Conservation (phyloP, 2,113 vertebrate genomes). For the Porphyrio hochstetteri region DNA sequence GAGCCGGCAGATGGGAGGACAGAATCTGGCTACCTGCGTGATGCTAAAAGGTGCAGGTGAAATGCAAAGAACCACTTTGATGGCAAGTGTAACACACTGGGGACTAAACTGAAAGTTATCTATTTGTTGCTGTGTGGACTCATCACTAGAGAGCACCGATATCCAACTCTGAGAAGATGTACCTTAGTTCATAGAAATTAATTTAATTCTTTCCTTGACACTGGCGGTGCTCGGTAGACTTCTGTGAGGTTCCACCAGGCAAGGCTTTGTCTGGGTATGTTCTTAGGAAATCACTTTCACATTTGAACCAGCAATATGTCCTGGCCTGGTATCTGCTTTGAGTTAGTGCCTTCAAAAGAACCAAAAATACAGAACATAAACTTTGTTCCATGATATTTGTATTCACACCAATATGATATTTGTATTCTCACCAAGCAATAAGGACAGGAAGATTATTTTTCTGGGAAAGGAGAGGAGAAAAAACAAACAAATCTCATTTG, state of each 20-base stretch:
- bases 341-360: background rate
- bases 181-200: background rate
- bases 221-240: background rate
- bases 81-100: background rate
- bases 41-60: background rate
- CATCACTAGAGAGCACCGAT: background rate
- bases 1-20: background rate
- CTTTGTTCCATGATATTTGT: background rate
- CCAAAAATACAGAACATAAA: background rate
- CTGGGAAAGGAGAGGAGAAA: too few species aligned
- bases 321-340: background rate
- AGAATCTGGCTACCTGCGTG: background rate
- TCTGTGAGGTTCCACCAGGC: background rate
- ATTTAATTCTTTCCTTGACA: background rate
- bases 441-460: background rate
- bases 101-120: background rate
- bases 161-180: background rate
- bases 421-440: background rate
- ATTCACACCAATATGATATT: background rate
- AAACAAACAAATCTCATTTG: fast-evolving
- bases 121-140: background rate
- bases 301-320: background rate
- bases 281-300: background rate
- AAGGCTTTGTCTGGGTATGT: background rate
- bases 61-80: background rate